Base-by-base conservation (phyloP, 2,113 vertebrate species). In the Reinhardtius hippoglossoides region DNA sequence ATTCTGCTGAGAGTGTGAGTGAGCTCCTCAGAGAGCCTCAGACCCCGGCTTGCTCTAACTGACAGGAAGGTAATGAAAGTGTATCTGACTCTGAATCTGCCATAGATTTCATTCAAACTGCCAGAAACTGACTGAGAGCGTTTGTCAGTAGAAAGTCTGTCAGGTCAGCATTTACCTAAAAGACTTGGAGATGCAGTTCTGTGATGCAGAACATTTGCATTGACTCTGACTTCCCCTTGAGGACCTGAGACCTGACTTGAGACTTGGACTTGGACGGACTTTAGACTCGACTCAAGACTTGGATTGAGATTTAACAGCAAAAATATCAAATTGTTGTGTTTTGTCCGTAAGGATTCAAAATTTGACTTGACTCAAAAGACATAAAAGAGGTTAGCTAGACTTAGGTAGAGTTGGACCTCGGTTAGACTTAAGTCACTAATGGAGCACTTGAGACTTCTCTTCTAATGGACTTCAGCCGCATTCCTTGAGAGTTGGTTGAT, bases 1-100 rank as follows among this genome's bases (percentile, higher is more conserved):
- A 77, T 72, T 74, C 55, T 58, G 72, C 73, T 46, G 80, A 82
- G 64, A 68, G 78, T 24, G 42, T 23, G 71, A 63, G 48, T 6
- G 60, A 26, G 67, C 57, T 24, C 61, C 71, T 76, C n/a, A 9
- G 46, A 70, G 62, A 1, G 9, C 48, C 70, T 63, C 59, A 72
- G 54, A 65, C 18, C 0, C 14, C 1, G 44, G 48, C n/a, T 64
- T 12, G 26, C 9, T 71, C n/a, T 13, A 5, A 57, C 14, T 52
- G 18, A 20, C 54, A 48, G 16, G 52, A 58, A 27, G 56, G 60
- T 14, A 46, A 56, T 57, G 61, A 56, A 21, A 56, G 66, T 12
- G 44, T 9, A 21, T 64, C 55, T 46, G 31, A 31, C 15, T 40
- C 13, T 20, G 13, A 27, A 44, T 46, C 6, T 6, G 31, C 6